Conservation (phyloP, 2,888 invertebrate species). For the Rosalia funebris region DNA sequence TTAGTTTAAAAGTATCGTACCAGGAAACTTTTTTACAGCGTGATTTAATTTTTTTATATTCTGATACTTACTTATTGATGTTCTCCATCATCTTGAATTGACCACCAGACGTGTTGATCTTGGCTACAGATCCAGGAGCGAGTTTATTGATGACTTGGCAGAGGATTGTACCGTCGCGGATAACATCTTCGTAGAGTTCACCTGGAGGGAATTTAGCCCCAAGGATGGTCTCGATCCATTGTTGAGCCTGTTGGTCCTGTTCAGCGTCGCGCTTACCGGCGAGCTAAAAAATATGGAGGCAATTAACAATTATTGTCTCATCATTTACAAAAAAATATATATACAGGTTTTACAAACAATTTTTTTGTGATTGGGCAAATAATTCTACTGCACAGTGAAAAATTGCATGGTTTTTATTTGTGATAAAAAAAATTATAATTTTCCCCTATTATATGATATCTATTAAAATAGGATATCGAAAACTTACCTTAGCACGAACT, state of each 20-base stretch:
- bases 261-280: slow-evolving; percentile 84
- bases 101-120: slow-evolving; percentile 93
- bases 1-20: too few species aligned
- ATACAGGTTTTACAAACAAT: too few species aligned
- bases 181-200: slow-evolving; percentile 85
- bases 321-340: too few species aligned
- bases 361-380: too few species aligned
- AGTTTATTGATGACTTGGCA: slow-evolving; percentile 96
- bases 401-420: too few species aligned
- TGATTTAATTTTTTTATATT: too few species aligned
- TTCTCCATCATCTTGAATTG: slow-evolving; percentile 99
- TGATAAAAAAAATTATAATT: too few species aligned
- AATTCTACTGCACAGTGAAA: too few species aligned
- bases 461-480: slow-evolving; percentile 25
- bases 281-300: slow-evolving; percentile 75
- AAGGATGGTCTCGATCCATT: slow-evolving; percentile 90
- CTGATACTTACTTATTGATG: slow-evolving; percentile 90
- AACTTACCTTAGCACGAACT: slow-evolving; percentile 86
- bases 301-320: too few species aligned
- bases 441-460: too few species aligned
- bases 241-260: slow-evolving; percentile 88
- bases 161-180: slow-evolving; percentile 91
- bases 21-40: too few species aligned
- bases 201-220: slow-evolving; percentile 88
- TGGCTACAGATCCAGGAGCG: slow-evolving; percentile 85